A percentile compares a stretch with the other conserved stretches of the same genome.
Evolutionary conservation across 2,888 invertebrate species (phyloP).

Genomic region (Odontomyia ornata): DNA sequence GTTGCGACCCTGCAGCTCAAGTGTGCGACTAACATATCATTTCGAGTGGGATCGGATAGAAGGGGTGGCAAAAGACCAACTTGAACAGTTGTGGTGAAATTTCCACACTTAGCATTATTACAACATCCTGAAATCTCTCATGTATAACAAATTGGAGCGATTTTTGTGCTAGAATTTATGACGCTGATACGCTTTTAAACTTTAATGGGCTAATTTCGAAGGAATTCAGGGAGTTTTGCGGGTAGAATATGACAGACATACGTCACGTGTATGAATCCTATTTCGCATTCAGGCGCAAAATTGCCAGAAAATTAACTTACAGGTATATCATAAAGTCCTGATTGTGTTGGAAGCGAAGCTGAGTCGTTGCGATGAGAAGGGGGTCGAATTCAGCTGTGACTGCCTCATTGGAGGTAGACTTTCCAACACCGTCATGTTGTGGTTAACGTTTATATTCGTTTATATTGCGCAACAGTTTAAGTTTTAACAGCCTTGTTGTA

Average conservation of each 20-base stretch:
- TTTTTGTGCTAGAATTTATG: conserved; percentile 39
- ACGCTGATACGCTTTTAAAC: conserved; percentile 37
- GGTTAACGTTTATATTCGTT: conserved; percentile 22
- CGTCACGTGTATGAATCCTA: conserved; percentile 40
- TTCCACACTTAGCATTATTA: conserved; percentile 41
- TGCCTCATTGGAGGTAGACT: conserved; percentile 2
- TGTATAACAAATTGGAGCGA: conserved; percentile 42
- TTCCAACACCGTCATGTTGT: conserved; percentile 24
- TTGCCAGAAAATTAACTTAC: conserved; percentile 38
- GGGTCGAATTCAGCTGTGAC: not conserved
- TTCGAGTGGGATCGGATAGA: not conserved
- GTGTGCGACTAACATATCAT: not conserved
- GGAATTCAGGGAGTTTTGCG: conserved; percentile 22
- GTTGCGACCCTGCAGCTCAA: not conserved
- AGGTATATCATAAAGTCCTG: conserved; percentile 36
- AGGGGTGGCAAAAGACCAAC: conserved; percentile 1
- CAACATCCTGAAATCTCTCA: conserved; percentile 43
- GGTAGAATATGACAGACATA: conserved; percentile 36
- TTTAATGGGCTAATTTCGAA: conserved; percentile 41
- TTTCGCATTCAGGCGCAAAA: conserved; percentile 39
- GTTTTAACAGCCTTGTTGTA: conserved; percentile 6
- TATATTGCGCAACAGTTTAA: conserved; percentile 16
- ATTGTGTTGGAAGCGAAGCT: not conserved
- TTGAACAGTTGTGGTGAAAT: conserved; percentile 33
- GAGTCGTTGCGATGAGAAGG: not conserved